Conservation (phyloP, 1,140 invertebrate genomes). For the Cardiocondyla obscurior region DNA sequence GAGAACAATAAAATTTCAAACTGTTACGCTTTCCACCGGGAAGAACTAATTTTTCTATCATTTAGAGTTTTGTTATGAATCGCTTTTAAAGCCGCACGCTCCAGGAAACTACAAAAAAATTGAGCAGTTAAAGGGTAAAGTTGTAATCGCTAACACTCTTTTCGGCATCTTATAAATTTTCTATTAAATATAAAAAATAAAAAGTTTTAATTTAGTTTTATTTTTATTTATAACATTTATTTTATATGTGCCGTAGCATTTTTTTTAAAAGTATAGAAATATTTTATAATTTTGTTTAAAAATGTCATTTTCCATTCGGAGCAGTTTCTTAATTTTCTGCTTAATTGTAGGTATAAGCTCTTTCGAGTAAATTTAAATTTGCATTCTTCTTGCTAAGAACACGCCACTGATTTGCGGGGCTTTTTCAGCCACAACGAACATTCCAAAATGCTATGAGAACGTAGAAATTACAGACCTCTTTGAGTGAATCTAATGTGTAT, state of each 20-base stretch:
- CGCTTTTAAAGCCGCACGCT: conserved; percentile 14
- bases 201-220: neutral
- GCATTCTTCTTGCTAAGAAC: conserved; percentile 33
- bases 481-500: conserved; percentile 34
- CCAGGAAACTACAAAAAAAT: neutral
- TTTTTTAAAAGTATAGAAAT: neutral
- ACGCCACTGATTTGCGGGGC: conserved; percentile 33
- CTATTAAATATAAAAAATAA: neutral
- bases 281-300: neutral
- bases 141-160: neutral
- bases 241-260: too few species aligned
- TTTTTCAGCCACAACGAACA: conserved; percentile 21
- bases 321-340: neutral
- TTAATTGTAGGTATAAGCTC: conserved; percentile 14
- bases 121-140: conserved; percentile 18
- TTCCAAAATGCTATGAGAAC: conserved; percentile 53
- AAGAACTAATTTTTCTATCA: conserved; percentile 50
- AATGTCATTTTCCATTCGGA: neutral
- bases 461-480: conserved; percentile 33
- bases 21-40: neutral
- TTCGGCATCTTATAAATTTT: neutral
- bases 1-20: conserved; percentile 46
- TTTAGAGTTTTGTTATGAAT: neutral
- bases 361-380: conserved; percentile 59
- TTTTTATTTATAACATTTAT: too few species aligned